phyloP scores from a whole-genome alignment of 2,888 invertebrate genomes.

The Anthoptus insignis region DNA sequence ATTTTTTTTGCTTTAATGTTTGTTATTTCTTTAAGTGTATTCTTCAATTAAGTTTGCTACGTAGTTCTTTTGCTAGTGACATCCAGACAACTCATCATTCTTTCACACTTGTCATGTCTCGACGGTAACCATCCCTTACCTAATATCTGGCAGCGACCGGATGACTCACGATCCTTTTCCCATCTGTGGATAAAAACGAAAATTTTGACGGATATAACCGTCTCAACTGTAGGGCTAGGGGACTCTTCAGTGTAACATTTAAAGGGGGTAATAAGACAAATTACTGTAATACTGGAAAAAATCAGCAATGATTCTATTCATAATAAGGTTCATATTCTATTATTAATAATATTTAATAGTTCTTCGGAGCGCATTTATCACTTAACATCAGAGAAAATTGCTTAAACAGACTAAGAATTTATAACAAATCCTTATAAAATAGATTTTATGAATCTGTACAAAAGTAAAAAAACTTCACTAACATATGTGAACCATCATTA shows the following conservation, averaged over 20 bases:
- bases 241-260: conserved; percentile 21
- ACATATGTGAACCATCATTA: too few species aligned
- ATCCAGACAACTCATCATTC: conserved; percentile 42
- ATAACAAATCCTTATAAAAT: too few species aligned
- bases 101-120: conserved; percentile 49
- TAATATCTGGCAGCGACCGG: conserved; percentile 63
- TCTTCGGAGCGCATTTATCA: too few species aligned
- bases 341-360: too few species aligned
- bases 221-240: conserved; percentile 61
- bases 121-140: conserved; percentile 68
- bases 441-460: too few species aligned
- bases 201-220: conserved; percentile 84
- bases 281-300: conserved; percentile 5
- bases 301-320: background rate
- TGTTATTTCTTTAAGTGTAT: conserved; percentile 28
- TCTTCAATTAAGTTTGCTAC: conserved; percentile 22
- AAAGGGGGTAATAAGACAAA: conserved; percentile 2
- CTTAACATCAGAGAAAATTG: too few species aligned
- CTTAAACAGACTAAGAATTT: too few species aligned
- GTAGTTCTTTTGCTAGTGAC: conserved; percentile 4
- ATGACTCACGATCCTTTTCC: conserved; percentile 65
- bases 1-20: conserved; percentile 10
- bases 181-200: conserved; percentile 86
- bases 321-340: background rate
- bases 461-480: too few species aligned